A percentile compares a stretch with the other conserved stretches of the same genome.
phyloP scores from a whole-genome alignment of 2,113 vertebrate species.

The Cephalopholis sonnerati region DNA sequence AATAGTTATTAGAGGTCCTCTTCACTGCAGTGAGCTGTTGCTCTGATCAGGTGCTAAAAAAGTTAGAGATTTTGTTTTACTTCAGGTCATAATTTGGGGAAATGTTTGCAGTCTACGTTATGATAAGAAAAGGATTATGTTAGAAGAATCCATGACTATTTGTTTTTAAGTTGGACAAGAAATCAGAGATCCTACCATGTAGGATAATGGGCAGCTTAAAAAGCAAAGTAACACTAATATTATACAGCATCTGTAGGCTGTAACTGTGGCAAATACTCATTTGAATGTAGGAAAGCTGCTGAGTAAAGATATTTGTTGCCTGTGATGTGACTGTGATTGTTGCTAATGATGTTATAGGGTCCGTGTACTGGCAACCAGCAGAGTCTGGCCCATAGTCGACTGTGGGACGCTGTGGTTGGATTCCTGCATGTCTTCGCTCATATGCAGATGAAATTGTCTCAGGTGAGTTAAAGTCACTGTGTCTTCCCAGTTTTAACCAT shows the following conservation, averaged over 20 bases:
- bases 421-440: constrained; percentile 98
- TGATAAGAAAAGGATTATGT: background rate
- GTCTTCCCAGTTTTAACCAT: background rate
- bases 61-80: background rate
- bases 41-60: background rate
- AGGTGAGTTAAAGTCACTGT: constrained; percentile 82
- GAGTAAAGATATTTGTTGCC: background rate
- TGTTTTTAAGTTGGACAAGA: background rate
- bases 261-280: background rate
- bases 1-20: background rate
- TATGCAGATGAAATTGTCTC: constrained; percentile 99
- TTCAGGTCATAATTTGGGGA: background rate
- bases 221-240: background rate
- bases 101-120: background rate
- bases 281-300: background rate
- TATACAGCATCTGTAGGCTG: background rate
- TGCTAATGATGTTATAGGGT: constrained; percentile 81
- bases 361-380: constrained; percentile 98
- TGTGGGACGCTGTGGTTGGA: constrained; percentile 98
- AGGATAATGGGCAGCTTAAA: background rate
- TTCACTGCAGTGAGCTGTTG: background rate
- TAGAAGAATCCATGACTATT: background rate
- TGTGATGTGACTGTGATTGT: background rate
- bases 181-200: background rate
- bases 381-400: constrained; percentile 94